phyloP scores from a whole-genome alignment of 2,113 vertebrate species.

The Lanius ludovicianus region DNA sequence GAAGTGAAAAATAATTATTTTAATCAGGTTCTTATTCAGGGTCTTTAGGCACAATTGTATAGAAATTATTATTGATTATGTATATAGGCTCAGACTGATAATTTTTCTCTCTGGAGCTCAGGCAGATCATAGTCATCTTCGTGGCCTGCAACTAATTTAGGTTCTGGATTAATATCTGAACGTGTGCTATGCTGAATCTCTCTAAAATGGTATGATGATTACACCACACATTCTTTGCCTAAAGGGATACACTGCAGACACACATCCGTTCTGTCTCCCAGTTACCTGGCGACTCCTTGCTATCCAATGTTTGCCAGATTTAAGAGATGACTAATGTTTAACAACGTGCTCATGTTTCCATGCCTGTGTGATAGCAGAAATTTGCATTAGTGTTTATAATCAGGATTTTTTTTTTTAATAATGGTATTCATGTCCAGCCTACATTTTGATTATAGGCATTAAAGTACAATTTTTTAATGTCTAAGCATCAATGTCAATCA shows the following conservation, averaged over 20 bases:
- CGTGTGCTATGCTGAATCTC: background rate
- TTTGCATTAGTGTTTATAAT: background rate
- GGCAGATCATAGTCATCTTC: background rate
- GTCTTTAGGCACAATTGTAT: background rate
- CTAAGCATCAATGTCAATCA: background rate
- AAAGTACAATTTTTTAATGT: background rate
- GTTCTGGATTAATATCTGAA: background rate
- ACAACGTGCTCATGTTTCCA: background rate
- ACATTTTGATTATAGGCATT: background rate
- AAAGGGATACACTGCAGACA: background rate
- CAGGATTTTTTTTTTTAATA: background rate
- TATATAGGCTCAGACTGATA: background rate
- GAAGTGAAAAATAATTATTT: background rate
- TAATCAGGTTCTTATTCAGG: background rate
- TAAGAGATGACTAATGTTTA: background rate
- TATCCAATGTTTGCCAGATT: background rate
- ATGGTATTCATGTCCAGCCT: background rate
- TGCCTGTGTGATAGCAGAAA: background rate
- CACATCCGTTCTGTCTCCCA: background rate
- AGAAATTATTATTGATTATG: background rate
- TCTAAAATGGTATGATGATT: background rate
- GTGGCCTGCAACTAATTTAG: background rate
- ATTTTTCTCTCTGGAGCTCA: background rate
- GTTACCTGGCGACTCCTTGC: background rate
- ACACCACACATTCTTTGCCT: background rate